Percentiles rank a stretch among this genome's conserved stretches.
Evolutionary conservation across 2,797 vertebrate genomes (phyloP).

Genomic region (Salmo trutta): DNA sequence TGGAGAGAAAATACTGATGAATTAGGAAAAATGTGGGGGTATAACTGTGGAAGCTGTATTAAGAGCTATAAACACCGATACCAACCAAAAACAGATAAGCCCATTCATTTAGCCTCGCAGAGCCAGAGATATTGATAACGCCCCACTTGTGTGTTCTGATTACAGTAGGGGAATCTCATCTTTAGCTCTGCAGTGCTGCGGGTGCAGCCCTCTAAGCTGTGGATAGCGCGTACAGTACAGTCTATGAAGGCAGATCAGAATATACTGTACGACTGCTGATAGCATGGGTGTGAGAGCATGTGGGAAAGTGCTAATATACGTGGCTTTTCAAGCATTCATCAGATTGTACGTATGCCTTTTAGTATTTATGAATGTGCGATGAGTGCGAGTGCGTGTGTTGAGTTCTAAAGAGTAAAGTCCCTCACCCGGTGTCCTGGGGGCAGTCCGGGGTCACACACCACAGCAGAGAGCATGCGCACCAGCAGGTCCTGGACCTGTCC

Average conservation of each 20-base stretch:
- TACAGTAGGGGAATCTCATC: not conserved
- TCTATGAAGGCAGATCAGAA: too few relatives aligned
- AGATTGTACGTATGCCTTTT: not conserved
- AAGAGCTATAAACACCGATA: constrained; percentile 39
- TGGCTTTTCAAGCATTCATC: not conserved
- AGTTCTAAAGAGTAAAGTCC: not conserved
- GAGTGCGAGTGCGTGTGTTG: not conserved
- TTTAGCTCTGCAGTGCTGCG: not conserved
- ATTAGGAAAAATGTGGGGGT: constrained; percentile 21
- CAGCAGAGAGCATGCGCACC: constrained; percentile 87
- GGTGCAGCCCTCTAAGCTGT: not conserved
- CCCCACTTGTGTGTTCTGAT: constrained; percentile 30
- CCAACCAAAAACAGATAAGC: constrained; percentile 37
- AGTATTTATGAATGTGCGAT: not conserved
- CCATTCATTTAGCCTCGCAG: constrained; percentile 35
- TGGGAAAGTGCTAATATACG: not conserved
- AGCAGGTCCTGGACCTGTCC: constrained; percentile 89
- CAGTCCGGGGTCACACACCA: constrained; percentile 89
- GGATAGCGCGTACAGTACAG: not conserved
- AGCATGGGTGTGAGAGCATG: not conserved
- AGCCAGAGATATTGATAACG: constrained; percentile 18
- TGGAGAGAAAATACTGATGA: constrained; percentile 38
- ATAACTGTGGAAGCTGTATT: constrained; percentile 35
- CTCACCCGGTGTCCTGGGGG: constrained; percentile 88
- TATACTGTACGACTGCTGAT: not conserved